Evolutionary conservation across 2,888 invertebrate genomes (phyloP).

Genomic region (Synergus japonicus): DNA sequence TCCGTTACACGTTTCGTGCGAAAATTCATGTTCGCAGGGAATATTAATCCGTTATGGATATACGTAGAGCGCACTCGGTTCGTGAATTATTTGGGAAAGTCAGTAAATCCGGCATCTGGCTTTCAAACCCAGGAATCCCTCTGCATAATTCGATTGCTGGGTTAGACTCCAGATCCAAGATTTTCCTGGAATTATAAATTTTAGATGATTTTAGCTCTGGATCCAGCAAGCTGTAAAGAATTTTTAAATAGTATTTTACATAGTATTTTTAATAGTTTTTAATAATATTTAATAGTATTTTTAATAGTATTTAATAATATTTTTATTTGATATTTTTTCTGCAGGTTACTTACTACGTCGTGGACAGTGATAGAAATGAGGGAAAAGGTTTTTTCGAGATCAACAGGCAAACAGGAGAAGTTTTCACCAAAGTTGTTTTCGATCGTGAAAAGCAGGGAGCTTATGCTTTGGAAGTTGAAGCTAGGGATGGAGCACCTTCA

Average conservation of each 20-base stretch:
- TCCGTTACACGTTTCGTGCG: not conserved
- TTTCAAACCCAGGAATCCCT: not conserved
- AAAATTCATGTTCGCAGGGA: not conserved
- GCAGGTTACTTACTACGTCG: conserved; percentile 95
- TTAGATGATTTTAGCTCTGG: not conserved
- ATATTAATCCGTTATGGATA: not conserved
- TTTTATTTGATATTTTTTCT: conserved; percentile 52
- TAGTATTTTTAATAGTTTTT: too few species aligned
- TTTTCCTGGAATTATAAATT: not conserved
- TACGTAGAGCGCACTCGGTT: not conserved
- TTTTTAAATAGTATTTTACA: not conserved
- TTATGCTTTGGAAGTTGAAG: conserved; percentile 98
- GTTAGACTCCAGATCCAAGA: not conserved
- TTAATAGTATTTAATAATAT: not conserved
- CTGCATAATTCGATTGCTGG: not conserved
- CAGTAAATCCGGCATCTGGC: not conserved
- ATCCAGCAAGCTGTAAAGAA: not conserved
- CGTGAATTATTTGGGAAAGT: not conserved
- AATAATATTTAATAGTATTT: too few species aligned
- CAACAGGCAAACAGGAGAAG: conserved; percentile 96
- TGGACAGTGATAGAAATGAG: conserved; percentile 93
- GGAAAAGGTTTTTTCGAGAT: conserved; percentile 98
- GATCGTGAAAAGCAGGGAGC: conserved; percentile 98
- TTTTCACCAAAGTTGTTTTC: conserved; percentile 96
- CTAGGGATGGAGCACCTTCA: conserved; percentile 97